Base-by-base conservation (phyloP, 2,113 vertebrate species). In the Corythoichthys intestinalis region DNA sequence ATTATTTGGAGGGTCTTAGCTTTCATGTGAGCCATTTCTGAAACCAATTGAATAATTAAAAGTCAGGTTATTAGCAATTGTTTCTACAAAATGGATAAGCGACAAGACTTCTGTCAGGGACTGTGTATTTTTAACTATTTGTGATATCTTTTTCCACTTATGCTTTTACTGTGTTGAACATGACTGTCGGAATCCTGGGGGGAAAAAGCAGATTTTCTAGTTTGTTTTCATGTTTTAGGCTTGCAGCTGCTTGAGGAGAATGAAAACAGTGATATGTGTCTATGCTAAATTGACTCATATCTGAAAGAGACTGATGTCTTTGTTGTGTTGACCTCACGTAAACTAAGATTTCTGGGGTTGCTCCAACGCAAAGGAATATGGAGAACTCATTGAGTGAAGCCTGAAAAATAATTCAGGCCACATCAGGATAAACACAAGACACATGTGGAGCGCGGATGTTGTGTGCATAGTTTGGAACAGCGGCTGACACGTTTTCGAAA, bases 401-500 rank as follows among this genome's bases (percentile, higher is more conserved):
- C 47, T 28, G 48, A 60, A 59, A 60, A 52, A 78, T 79, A 76
- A 89, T 80, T 84, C 76, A 83, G 57, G 20, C 78, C 83, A 87
- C 84, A 80, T 77, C 58, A 59, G 62, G 66, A 70, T 9, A 62
- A 64, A 75, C 47, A 65, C 71, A 77, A 61, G 59, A 72, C 58
- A 60, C 65, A 72, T 67, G 73, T 84, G 86, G 63, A 73, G 68
- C 6, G 61, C 58, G 69, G 78, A 84, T 82, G 78, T 79, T 78
- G 69, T 70, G 68, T 10, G 57, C 72, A 84, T 82, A 80, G 57
- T 82, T 86, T 83, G 78, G 80, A 82, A 75, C 66, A 2, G 0
- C 13, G 49, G 60, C 80, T 84, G 84, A 90, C 81, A 86, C 80
- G 67, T 85, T 79, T 85, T 77, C 78, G 77, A 82, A 88, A 85